Conservation (phyloP, 2,113 vertebrate species). For the Chionomys nivalis region DNA sequence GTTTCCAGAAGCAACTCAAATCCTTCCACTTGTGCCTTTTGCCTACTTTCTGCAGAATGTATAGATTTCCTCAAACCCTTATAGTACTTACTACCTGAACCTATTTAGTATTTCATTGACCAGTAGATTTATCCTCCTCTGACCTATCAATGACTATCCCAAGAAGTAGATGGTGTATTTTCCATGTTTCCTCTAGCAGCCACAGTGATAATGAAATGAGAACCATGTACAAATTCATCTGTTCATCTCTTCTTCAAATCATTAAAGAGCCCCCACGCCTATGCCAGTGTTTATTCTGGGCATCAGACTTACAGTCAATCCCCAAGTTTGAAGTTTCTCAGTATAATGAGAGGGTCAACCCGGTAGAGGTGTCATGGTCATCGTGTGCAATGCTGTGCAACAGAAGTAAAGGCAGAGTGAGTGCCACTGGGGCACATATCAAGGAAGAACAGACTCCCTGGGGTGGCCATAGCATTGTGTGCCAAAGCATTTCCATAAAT, state of each 20-base stretch:
- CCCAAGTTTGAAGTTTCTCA: not conserved
- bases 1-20: not conserved
- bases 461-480: not conserved
- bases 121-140: not conserved
- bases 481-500: slow-evolving; percentile 56
- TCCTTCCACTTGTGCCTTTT: not conserved
- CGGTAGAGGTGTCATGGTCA: not conserved
- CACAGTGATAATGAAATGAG: not conserved
- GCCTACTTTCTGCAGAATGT: not conserved
- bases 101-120: not conserved
- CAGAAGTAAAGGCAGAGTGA: not conserved
- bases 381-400: accelerated
- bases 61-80: not conserved
- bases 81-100: not conserved
- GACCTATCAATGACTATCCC: not conserved
- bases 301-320: not conserved
- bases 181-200: not conserved
- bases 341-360: not conserved
- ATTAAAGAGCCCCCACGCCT: not conserved
- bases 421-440: not conserved
- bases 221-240: not conserved
- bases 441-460: not conserved
- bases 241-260: not conserved
- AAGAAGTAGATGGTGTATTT: not conserved
- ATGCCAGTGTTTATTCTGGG: not conserved